A percentile compares a stretch with the other conserved stretches of the same genome.
These are phyloP conservation scores for Gasterosteus aculeatus DNA, from an alignment of 2,113 vertebrate genomes.

Conservation along the genomic window DNA sequence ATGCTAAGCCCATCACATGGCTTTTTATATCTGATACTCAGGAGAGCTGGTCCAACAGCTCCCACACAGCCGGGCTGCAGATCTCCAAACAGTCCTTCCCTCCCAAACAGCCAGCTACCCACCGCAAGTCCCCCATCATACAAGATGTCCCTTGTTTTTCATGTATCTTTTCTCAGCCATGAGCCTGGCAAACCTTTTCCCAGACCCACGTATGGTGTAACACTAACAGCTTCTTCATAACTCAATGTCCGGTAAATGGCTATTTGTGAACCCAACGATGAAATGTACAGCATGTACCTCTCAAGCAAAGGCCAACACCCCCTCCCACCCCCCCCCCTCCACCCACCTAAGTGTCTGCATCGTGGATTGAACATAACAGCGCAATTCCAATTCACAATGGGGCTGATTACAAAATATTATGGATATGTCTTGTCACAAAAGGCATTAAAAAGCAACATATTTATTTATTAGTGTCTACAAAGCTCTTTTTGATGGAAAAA, in stretches of 20 bases:
- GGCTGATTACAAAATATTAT: conserved; percentile 29
- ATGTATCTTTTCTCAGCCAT: conserved; percentile 2
- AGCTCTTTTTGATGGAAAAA: conserved; percentile 54
- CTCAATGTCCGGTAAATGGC: neutral
- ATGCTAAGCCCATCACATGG: conserved; percentile 6
- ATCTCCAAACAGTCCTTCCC: conserved; percentile 38
- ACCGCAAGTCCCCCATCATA: conserved; percentile 30
- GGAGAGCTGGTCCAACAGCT: conserved; percentile 31
- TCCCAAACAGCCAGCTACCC: conserved; percentile 37
- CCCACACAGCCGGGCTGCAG: conserved; percentile 61
- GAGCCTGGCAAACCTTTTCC: neutral
- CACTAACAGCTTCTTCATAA: neutral
- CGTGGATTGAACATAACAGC: conserved; percentile 39
- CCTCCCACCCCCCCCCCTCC: no score
- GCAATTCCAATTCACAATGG: conserved; percentile 34
- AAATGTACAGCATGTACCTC: neutral
- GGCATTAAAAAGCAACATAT: conserved; percentile 44
- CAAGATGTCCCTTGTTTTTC: conserved; percentile 23
- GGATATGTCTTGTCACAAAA: conserved; percentile 33
- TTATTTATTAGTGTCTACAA: conserved; percentile 27
- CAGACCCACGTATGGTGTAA: neutral
- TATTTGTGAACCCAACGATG: neutral
- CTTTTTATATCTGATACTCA: conserved; percentile 20
- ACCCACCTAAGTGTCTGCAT: neutral
- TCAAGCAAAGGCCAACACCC: neutral